phyloP scores from a whole-genome alignment of 2,888 invertebrate genomes.

The Polietes domitor region DNA sequence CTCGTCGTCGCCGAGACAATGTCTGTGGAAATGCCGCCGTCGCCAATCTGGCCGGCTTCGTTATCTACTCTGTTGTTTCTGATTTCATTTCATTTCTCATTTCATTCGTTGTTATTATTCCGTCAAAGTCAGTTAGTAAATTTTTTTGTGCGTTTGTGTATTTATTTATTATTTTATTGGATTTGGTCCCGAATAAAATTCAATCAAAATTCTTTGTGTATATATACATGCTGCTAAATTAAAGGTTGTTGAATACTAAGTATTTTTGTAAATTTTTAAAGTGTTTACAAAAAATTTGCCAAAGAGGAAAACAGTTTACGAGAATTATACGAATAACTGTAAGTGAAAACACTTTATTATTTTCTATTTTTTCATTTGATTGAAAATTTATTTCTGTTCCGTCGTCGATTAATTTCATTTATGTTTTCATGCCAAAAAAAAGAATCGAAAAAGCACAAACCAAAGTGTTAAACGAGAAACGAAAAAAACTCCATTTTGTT shows the following conservation, averaged over 20 bases:
- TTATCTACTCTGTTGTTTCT: too few species aligned
- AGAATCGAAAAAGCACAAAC: background rate
- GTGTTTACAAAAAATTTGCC: background rate
- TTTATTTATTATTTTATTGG: constrained; percentile 40
- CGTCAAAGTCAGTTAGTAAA: constrained; percentile 48
- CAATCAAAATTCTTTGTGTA: constrained; percentile 67
- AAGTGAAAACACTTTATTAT: background rate
- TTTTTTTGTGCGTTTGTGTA: constrained; percentile 48
- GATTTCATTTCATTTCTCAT: constrained; percentile 6
- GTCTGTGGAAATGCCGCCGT: too few species aligned
- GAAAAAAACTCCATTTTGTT: constrained; percentile 64
- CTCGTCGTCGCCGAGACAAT: too few species aligned
- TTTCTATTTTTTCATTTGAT: background rate
- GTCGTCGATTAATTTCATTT: background rate
- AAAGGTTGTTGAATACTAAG: constrained; percentile 54
- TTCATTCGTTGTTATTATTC: constrained; percentile 59
- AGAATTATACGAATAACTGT: background rate
- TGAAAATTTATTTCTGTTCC: background rate
- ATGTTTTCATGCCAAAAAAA: background rate
- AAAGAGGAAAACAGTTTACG: background rate
- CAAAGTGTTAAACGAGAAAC: constrained; percentile 27
- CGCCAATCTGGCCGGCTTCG: too few species aligned
- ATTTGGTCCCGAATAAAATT: constrained; percentile 46
- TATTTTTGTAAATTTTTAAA: background rate
- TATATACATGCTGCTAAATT: constrained; percentile 39